These are phyloP conservation scores for Hemaris fuciformis DNA, from an alignment of 2,888 invertebrate species.

Conservation along the genomic window DNA sequence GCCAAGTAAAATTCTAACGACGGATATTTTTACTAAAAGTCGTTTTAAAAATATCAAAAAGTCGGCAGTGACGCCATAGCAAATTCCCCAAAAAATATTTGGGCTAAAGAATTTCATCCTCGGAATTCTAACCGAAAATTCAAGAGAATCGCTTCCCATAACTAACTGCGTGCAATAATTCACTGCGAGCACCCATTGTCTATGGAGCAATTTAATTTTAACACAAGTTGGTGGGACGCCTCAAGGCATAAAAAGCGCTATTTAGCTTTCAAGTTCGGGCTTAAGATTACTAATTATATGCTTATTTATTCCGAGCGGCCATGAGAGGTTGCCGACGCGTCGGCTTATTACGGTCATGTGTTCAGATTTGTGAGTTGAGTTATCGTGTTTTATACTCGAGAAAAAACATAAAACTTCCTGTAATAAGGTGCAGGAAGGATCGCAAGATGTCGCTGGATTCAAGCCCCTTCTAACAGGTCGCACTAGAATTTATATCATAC, in stretches of 20 bases:
- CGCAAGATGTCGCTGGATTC: too few relatives aligned
- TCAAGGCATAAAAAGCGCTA: not conserved
- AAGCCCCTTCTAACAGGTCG: too few relatives aligned
- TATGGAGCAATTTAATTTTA: not conserved
- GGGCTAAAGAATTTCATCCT: slow-evolving; percentile 32
- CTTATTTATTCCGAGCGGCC: not conserved
- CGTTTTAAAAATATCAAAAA: too few relatives aligned
- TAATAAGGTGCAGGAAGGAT: too few relatives aligned
- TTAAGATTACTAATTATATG: not conserved
- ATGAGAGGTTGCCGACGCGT: not conserved
- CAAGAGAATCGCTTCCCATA: not conserved
- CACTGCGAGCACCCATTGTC: not conserved
- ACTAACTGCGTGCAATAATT: slow-evolving; percentile 8
- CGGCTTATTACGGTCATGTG: not conserved
- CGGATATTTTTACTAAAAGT: too few relatives aligned
- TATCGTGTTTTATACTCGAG: too few relatives aligned
- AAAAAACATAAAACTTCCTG: too few relatives aligned
- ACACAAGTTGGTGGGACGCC: too few relatives aligned
- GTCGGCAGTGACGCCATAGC: not conserved
- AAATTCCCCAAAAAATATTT: not conserved
- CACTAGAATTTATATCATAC: too few relatives aligned
- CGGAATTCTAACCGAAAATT: slow-evolving; percentile 31
- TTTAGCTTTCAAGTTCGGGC: not conserved
- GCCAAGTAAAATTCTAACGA: too few relatives aligned
- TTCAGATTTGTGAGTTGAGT: not conserved